Percentiles rank a stretch among this genome's conserved stretches.
Evolutionary conservation across 2,888 invertebrate genomes (phyloP).

Genomic region (Heliconius sara): DNA sequence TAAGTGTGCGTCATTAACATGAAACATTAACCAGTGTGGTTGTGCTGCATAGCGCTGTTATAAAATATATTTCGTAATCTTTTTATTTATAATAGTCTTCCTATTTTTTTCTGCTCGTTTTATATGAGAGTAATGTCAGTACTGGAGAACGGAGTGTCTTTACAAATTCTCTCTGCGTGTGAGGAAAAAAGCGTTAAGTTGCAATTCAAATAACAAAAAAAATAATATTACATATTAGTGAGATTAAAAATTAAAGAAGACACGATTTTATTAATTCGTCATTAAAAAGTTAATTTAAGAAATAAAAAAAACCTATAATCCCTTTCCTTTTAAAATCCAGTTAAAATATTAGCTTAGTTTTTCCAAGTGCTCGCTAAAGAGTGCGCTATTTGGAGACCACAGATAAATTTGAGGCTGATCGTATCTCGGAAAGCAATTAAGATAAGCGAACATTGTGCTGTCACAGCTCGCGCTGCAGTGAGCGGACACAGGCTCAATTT

Average conservation of each 20-base stretch:
- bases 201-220: neutral
- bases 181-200: too few relatives aligned
- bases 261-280: too few relatives aligned
- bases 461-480: constrained; percentile 70
- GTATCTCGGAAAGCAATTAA: constrained; percentile 78
- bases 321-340: neutral
- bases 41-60: constrained; percentile 58
- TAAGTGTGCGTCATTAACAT: constrained; percentile 67
- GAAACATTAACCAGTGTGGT: constrained; percentile 68
- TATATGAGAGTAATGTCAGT: neutral
- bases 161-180: too few relatives aligned
- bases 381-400: constrained; percentile 51
- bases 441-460: constrained; percentile 77
- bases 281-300: neutral
- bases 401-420: constrained; percentile 73
- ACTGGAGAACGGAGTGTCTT: too few relatives aligned
- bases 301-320: neutral
- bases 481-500: constrained; percentile 58
- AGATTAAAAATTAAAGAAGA: too few relatives aligned
- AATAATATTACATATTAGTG: too few relatives aligned
- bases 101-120: neutral
- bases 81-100: neutral
- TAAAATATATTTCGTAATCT: constrained; percentile 17
- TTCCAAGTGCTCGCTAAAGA: constrained; percentile 43
- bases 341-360: constrained; percentile 10